phyloP scores from a whole-genome alignment of 2,888 invertebrate genomes.

The Catocala fraxini region DNA sequence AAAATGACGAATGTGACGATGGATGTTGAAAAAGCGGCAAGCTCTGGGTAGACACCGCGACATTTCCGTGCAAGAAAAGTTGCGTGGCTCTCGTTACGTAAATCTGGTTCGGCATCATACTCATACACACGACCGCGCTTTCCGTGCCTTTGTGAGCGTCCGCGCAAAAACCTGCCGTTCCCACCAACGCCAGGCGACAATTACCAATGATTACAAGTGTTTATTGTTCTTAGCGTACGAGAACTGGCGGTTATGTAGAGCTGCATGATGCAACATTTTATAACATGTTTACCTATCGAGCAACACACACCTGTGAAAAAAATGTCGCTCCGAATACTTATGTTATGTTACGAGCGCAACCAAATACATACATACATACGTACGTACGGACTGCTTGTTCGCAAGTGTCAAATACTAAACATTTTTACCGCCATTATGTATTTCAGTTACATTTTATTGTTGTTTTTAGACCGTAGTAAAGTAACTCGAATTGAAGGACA shows the following conservation, averaged over 20 bases:
- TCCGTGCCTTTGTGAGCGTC: slow-evolving; percentile 67
- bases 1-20: slow-evolving; percentile 5
- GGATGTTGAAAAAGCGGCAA: slow-evolving; percentile 35
- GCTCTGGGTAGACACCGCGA: slow-evolving; percentile 26
- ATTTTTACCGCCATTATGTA: slow-evolving; percentile 16
- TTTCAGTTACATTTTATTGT: slow-evolving; percentile 30
- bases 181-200: slow-evolving; percentile 70
- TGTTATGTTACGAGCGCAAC: slow-evolving; percentile 38
- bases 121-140: slow-evolving; percentile 56
- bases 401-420: slow-evolving; percentile 27
- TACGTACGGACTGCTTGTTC: slow-evolving; percentile 19
- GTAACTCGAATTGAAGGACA: slow-evolving; percentile 23
- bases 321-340: slow-evolving; percentile 51
- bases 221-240: slow-evolving; percentile 73
- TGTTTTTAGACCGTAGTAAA: slow-evolving; percentile 11
- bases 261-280: slow-evolving; percentile 63
- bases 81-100: slow-evolving; percentile 70
- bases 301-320: slow-evolving; percentile 46
- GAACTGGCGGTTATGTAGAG: slow-evolving; percentile 67
- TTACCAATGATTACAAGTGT: slow-evolving; percentile 74
- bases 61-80: slow-evolving; percentile 70
- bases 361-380: slow-evolving; percentile 15
- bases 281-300: slow-evolving; percentile 55
- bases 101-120: slow-evolving; percentile 69
- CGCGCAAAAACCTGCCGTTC: slow-evolving; percentile 74